phyloP scores from a whole-genome alignment of 2,888 invertebrate genomes.

The Noctua janthina region DNA sequence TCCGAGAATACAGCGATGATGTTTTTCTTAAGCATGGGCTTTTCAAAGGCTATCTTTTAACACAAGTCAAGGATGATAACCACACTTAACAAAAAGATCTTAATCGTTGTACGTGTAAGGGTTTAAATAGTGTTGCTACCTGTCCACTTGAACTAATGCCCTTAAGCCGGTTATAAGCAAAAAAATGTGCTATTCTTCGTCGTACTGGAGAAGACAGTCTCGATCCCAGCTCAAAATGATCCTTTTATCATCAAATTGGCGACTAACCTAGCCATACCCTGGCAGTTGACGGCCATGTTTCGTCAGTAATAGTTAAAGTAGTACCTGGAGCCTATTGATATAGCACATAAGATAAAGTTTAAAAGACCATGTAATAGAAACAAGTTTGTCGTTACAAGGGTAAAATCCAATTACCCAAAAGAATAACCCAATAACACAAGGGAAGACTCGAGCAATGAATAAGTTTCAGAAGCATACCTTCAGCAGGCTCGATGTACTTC shows the following conservation, averaged over 20 bases:
- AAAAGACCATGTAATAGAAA: background rate
- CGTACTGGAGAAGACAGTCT: too few relatives aligned
- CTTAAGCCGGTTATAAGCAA: too few relatives aligned
- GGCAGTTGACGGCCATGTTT: too few relatives aligned
- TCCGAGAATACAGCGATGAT: background rate
- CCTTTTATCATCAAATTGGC: too few relatives aligned
- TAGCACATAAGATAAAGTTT: background rate
- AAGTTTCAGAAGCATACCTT: constrained; percentile 70
- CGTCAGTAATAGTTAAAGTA: too few relatives aligned
- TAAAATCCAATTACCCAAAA: background rate
- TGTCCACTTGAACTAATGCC: background rate
- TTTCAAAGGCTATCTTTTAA: background rate
- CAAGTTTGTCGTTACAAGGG: background rate
- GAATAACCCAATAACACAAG: background rate
- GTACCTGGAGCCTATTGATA: background rate
- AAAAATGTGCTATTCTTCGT: too few relatives aligned
- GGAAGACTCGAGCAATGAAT: background rate
- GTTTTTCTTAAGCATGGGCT: background rate
- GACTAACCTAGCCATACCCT: too few relatives aligned
- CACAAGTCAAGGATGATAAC: background rate
- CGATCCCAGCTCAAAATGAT: too few relatives aligned
- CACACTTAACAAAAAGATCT: background rate
- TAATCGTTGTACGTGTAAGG: background rate
- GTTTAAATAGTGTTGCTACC: background rate
- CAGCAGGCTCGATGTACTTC: constrained; percentile 92